Percentiles rank a stretch among this genome's conserved stretches.
These are phyloP conservation scores for Stenodera caucasica DNA, from an alignment of 2,888 invertebrate genomes.

Conservation along the genomic window DNA sequence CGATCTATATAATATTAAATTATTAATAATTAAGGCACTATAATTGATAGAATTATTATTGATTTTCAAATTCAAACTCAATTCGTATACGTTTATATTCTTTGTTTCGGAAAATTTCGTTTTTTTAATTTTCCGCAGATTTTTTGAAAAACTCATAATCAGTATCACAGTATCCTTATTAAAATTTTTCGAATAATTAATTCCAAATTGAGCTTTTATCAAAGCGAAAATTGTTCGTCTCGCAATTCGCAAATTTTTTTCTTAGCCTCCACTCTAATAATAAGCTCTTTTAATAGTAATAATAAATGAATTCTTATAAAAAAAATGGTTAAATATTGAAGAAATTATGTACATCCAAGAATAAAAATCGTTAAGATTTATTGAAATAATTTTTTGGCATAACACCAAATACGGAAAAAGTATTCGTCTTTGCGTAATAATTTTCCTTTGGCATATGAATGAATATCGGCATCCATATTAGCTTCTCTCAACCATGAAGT, in stretches of 20 bases:
- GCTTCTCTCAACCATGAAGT: slow-evolving; percentile 92
- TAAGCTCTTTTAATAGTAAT: slow-evolving; percentile 15
- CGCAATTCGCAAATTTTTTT: slow-evolving; percentile 38
- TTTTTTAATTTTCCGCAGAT: not conserved
- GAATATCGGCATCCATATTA: slow-evolving; percentile 92
- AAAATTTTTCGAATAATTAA: slow-evolving; percentile 16
- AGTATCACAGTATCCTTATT: slow-evolving; percentile 45
- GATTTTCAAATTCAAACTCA: slow-evolving; percentile 30
- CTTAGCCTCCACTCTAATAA: slow-evolving; percentile 23
- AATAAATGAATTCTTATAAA: slow-evolving; percentile 18
- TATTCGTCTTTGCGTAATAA: slow-evolving; percentile 87
- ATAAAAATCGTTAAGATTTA: slow-evolving; percentile 53
- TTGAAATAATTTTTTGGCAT: slow-evolving; percentile 81
- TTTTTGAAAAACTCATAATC: slow-evolving; percentile 29
- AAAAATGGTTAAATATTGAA: slow-evolving; percentile 16
- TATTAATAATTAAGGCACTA: slow-evolving; percentile 28
- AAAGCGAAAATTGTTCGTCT: slow-evolving; percentile 32
- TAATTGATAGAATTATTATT: slow-evolving; percentile 31
- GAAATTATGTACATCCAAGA: slow-evolving; percentile 41
- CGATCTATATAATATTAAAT: slow-evolving; percentile 31
- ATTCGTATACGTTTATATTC: slow-evolving; percentile 28
- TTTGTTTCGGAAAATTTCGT: slow-evolving; percentile 3
- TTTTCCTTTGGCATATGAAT: slow-evolving; percentile 84
- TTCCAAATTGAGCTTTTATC: slow-evolving; percentile 22
- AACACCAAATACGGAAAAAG: slow-evolving; percentile 93